Evolutionary conservation across 1,140 invertebrate species (phyloP), one percentile per base, ranked within the genome.

Genomic region (Melipona quadrifasciata): DNA sequence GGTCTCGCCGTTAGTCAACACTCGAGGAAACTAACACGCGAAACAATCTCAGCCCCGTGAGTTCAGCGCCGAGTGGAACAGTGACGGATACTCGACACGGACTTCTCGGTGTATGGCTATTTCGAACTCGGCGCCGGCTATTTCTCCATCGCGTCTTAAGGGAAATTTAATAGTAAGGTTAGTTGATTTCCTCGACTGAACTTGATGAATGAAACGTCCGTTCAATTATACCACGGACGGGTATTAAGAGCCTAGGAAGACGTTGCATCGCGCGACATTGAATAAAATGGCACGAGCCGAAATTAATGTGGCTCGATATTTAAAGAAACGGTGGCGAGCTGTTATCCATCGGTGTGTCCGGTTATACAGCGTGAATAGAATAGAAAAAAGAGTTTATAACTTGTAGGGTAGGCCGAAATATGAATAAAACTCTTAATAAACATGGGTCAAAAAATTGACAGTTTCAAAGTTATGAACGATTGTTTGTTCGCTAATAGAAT

Each of bases 11-110:
- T 80, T 84, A 88, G 83, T 85, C 85, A 90, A 91, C 90, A 91
- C 89, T 91, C 90, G 91, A 85, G 86, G 86, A 92, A 91, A 84
- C 89, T 82, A 91, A 87, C 91, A 90, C 89, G 88, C 82, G 83
- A 92, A 92, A 91, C 91, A 92, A 92, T 83, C 86, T 80, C 75
- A 86, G 87, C 86, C n/a, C 85, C 39, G 39, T 6, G 87, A 90
- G 86, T 86, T 39, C 75, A 79, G 80, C 78, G 82, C 58, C 74
- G 68, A 70, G n/a, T 27, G 82, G 88, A 76, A 92, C 91, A 92
- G 90, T 92, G 91, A 92, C 87, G 79, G 80, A 92, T 91, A 90
- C 75, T 72, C 78, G 61, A 86, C 74, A 83, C 72, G 51, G 73
- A 39, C 74, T 67, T 61, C 65, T 72, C 64, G 82, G 58, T 27